Base-by-base conservation (phyloP, 2,888 invertebrate species). In the Eucera pruinosa region DNA sequence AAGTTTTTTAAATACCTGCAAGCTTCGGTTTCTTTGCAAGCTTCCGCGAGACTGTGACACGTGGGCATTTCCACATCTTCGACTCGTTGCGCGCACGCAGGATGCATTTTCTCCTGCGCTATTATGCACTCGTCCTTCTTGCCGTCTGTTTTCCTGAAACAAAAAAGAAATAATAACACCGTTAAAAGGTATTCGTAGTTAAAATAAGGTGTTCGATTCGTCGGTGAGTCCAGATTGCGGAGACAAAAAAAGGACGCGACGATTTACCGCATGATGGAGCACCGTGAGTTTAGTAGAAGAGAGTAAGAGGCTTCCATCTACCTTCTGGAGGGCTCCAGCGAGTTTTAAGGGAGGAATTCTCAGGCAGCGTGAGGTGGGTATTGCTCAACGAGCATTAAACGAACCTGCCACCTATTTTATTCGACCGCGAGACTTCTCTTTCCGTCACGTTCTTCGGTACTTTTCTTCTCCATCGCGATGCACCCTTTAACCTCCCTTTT, bases 91-190 rank as follows among this genome's bases (percentile, higher is more conserved):
- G 97, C 97, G 92, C 98, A 98, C 54, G 96, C 95, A 11, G 98
- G 98, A 93, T 98, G 97, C 80, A 98, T 94, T 90, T 96, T 96
- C 92, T 97, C 97, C 93, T 97, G 97, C 78, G 98, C 97, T 88
- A 96, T 95, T 94, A 97, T 95, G 93, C 98, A 98, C 80, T 96
- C 95, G 91, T 97, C 97, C 91, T 97, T 95, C 87, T 96, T 96
- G 93, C 96, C 96, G 89, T 96, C 96, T 41, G 97, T 96, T 95
- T 97, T 97, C 93, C 97, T 97, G 92, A 6, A 36, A 36, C 6
- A 92, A 72, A 58, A 62, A 52, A 41, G 9, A 23, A 64, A 6
- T 6, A 13, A 13, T 1, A 9, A 2, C 27, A 9, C 9, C 33
- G 33, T 33, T 7, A 7, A 33, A 7, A 7, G 33, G n/a, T n/a